Evolutionary conservation across 2,113 vertebrate genomes (phyloP).

Genomic region (Petromus typicus): DNA sequence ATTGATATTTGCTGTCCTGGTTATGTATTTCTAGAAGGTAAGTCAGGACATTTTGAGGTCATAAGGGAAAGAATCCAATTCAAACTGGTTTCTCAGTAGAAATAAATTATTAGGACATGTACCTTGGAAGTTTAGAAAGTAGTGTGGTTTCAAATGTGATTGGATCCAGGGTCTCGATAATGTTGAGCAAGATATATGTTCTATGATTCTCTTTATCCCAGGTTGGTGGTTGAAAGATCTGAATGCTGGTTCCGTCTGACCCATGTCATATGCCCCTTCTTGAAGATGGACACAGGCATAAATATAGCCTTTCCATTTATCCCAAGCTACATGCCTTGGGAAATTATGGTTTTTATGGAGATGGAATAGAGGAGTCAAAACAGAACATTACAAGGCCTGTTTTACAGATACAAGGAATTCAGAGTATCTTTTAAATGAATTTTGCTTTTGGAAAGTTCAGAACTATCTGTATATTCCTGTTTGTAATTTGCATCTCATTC

Average conservation of each 20-base stretch:
- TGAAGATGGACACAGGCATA: not conserved
- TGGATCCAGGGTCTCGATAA: not conserved
- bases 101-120: not conserved
- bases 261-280: not conserved
- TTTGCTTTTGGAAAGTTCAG: not conserved
- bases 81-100: not conserved
- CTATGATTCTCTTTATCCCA: not conserved
- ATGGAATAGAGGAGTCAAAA: not conserved
- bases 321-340: not conserved
- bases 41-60: not conserved
- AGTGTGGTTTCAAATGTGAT: not conserved
- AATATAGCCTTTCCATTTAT: not conserved
- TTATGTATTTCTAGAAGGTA: not conserved
- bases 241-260: not conserved
- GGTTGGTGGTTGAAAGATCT: not conserved
- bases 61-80: constrained; percentile 5
- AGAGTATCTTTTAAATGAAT: not conserved
- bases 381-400: not conserved
- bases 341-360: not conserved
- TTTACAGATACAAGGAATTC: not conserved
- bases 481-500: not conserved
- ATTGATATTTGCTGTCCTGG: not conserved
- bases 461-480: not conserved
- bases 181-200: not conserved
- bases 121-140: not conserved